Base-by-base conservation (phyloP, 2,113 vertebrate species). In the Actenoides hombroni region DNA sequence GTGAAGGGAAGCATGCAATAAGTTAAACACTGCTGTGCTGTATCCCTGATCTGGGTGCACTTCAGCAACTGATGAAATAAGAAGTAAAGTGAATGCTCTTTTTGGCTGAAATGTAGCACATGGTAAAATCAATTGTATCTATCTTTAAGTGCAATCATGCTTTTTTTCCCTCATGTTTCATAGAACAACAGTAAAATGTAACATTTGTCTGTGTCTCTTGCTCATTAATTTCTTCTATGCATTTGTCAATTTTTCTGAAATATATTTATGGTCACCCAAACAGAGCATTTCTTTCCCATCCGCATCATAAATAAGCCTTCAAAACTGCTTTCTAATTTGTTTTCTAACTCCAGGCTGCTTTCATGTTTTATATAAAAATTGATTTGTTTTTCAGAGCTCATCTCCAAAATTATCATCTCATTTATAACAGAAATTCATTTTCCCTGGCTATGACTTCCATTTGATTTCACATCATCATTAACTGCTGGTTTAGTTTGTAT, bases 391-490 rank as follows among this genome's bases (percentile, higher is more conserved):
- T 60, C 51, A 81, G 61, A 86, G 26, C 29, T 83, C 63, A 65
- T 21, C 9, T 92, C 76, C 70, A 83, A 90, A 91, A 59, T 20
- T 54, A 7, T 29, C 4, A 71, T 77, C 31, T 56, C n/a, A 65
- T 94, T 53, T 83, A 9, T 39, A 92, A 42, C 44, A 20, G 28
- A 80, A 59, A 87, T 78, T 59, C 2, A 39, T 86, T 94, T 90
- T 49, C 82, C 59, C 46, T 86, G n/a, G 24, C 23, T 93, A 26
- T 82, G 46, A 44, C 13, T 92, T 96, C 75, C 35, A 83, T 7
- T 54, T 83, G 76, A 73, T 65, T 85, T 95, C 84, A n/a, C 60
- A 90, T 77, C 89, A 84, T 69, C 59, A 88, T 90, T 93, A 86
- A 83, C 57, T 87, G 64, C 40, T 84, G 17, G 79, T 67, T 96